A percentile compares a stretch with the other conserved stretches of the same genome.
phyloP scores from a whole-genome alignment of 1,140 invertebrate species.

The Lepidostoma basale region DNA sequence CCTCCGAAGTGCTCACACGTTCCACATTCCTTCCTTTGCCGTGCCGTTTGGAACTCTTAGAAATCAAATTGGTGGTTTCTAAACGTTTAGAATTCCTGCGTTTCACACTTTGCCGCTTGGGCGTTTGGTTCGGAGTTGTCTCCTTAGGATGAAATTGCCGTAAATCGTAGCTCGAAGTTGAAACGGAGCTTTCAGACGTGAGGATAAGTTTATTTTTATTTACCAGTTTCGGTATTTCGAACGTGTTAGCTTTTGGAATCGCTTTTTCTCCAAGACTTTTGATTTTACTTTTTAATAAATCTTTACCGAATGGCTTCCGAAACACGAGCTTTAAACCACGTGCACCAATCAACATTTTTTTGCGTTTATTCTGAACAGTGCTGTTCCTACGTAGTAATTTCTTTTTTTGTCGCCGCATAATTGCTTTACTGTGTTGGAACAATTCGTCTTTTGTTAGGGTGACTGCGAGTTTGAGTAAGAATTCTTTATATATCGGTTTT shows the following conservation, averaged over 20 bases:
- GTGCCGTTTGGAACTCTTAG: constrained; percentile 51
- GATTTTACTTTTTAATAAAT: constrained; percentile 60
- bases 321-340: constrained; percentile 63
- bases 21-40: constrained; percentile 57
- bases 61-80: constrained; percentile 52
- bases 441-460: constrained; percentile 89
- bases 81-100: constrained; percentile 56
- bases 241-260: constrained; percentile 36
- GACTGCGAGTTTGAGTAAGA: constrained; percentile 82
- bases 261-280: constrained; percentile 46
- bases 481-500: constrained; percentile 89
- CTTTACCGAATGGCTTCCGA: constrained; percentile 60
- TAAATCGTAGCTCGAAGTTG: constrained; percentile 65
- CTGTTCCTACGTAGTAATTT: constrained; percentile 64
- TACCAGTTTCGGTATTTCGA: constrained; percentile 48
- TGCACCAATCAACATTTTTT: constrained; percentile 61
- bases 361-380: constrained; percentile 59
- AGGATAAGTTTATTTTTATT: constrained; percentile 53
- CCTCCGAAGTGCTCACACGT: constrained; percentile 67
- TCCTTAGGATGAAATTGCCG: constrained; percentile 64
- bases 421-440: constrained; percentile 85
- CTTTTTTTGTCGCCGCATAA: constrained; percentile 83
- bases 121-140: constrained; percentile 49
- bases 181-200: constrained; percentile 63
- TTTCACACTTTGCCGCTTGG: constrained; percentile 54